phyloP scores from a whole-genome alignment of 2,888 invertebrate species.

The Amphipyra berbera region DNA sequence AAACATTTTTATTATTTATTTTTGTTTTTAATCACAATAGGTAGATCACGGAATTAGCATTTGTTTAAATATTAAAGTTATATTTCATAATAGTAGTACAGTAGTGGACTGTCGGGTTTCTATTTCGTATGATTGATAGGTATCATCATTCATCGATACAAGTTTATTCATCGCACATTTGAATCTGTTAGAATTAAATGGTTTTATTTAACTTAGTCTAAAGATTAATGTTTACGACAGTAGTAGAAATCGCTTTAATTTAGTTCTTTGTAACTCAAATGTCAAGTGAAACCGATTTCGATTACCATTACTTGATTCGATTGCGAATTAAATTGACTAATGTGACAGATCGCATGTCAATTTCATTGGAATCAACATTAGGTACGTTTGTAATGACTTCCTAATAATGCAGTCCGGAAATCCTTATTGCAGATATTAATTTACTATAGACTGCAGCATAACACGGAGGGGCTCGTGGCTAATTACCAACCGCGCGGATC shows the following conservation, averaged over 20 bases:
- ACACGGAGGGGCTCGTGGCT: no score
- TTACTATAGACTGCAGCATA: no score
- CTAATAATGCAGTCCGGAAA: constrained; percentile 12
- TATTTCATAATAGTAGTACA: no score
- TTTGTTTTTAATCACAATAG: no score
- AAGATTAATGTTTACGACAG: constrained; percentile 29
- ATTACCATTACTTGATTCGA: constrained; percentile 33
- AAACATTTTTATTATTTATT: no score
- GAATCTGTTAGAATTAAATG: not conserved
- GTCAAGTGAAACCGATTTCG: constrained; percentile 34
- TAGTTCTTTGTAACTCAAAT: constrained; percentile 34
- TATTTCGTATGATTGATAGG: no score
- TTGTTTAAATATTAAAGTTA: no score
- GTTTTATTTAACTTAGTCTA: not conserved
- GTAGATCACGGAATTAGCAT: no score
- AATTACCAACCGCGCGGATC: no score
- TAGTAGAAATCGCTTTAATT: constrained; percentile 27
- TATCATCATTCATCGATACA: no score
- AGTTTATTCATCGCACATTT: not conserved
- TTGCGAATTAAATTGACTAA: constrained; percentile 26
- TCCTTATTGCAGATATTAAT: not conserved
- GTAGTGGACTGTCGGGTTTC: no score
- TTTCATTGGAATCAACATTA: constrained; percentile 7
- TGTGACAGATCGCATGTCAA: not conserved
- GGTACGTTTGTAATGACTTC: not conserved